A percentile compares a stretch with the other conserved stretches of the same genome.
These are phyloP conservation scores for Epinotia demarniana DNA, from an alignment of 2,888 invertebrate species.

Conservation along the genomic window DNA sequence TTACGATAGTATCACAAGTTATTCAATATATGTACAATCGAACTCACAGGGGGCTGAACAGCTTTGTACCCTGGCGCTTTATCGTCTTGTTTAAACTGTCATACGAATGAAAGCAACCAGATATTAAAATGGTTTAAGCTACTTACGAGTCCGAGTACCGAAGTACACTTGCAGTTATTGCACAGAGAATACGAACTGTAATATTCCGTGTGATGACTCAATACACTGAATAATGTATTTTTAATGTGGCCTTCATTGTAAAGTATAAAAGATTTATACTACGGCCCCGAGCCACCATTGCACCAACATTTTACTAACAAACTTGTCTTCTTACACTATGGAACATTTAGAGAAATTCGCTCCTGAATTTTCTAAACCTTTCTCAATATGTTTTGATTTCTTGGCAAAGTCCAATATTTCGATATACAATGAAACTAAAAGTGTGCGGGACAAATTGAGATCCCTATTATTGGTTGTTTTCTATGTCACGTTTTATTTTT, in stretches of 20 bases:
- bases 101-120: no score
- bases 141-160: no score
- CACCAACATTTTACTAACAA: not conserved
- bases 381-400: conserved; percentile 49
- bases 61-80: no score
- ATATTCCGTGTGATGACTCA: not conserved
- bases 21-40: no score
- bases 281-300: not conserved
- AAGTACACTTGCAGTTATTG: no score
- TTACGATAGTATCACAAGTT: no score
- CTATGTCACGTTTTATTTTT: conserved; percentile 43
- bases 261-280: conserved; percentile 25
- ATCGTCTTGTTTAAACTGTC: no score
- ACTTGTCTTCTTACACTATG: conserved; percentile 18
- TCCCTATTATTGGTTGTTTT: conserved; percentile 47
- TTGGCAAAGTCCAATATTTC: conserved; percentile 49
- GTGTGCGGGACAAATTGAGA: conserved; percentile 45
- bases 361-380: conserved; percentile 50
- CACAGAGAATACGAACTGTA: not conserved
- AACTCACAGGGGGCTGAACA: no score
- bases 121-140: no score
- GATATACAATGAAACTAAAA: conserved; percentile 46
- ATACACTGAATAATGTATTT: conserved; percentile 11
- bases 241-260: conserved; percentile 15
- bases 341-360: conserved; percentile 47